Evolutionary conservation across 2,113 vertebrate genomes (phyloP).

Genomic region (Paraplagusia blochii): DNA sequence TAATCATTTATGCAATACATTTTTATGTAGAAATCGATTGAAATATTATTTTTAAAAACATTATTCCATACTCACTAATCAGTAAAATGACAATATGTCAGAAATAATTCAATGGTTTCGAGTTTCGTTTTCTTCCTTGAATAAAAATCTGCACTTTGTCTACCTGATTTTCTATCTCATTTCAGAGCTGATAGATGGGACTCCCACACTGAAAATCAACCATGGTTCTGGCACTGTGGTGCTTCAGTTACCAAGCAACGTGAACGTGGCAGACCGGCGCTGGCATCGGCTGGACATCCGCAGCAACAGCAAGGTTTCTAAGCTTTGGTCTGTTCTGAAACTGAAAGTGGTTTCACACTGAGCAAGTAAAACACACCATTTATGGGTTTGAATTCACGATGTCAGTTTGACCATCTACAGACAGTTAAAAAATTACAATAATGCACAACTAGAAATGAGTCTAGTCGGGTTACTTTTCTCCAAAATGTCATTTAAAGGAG

Average conservation of each 20-base stretch:
- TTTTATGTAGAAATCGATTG: no score
- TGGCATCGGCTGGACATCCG: constrained; percentile 88
- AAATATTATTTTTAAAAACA: no score
- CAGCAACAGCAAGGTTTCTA: constrained; percentile 82
- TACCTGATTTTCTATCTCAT: constrained; percentile 12
- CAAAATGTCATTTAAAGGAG: constrained; percentile 60
- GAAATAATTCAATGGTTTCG: no score
- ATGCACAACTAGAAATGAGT: no score
- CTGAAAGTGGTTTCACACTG: neutral
- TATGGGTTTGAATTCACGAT: no score
- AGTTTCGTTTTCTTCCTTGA: no score
- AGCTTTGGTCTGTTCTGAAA: constrained; percentile 6
- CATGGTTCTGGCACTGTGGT: constrained; percentile 80
- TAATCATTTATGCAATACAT: no score
- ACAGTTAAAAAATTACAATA: no score
- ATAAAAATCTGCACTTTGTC: neutral
- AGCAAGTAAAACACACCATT: neutral
- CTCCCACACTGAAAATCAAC: constrained; percentile 85
- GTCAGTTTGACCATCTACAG: no score
- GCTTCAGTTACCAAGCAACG: constrained; percentile 82
- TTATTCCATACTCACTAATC: no score
- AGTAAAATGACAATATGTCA: no score
- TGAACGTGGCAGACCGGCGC: constrained; percentile 84
- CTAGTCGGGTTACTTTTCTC: no score
- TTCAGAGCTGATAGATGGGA: constrained; percentile 80